These are phyloP conservation scores for Cuculus canorus DNA, from an alignment of 2,797 vertebrate species.

Conservation along the genomic window DNA sequence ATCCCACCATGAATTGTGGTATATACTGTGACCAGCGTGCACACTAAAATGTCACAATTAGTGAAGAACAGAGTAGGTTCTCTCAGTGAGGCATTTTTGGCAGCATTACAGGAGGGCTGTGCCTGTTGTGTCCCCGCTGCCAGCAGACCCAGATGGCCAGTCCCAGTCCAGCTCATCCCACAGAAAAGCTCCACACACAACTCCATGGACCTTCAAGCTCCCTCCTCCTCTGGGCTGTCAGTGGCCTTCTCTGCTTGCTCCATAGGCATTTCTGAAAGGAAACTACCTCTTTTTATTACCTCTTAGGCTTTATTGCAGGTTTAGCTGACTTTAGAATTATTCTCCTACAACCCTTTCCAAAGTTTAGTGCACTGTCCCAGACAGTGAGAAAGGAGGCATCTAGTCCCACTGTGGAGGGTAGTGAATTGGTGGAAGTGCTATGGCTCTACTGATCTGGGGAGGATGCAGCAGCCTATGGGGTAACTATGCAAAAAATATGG, in stretches of 20 bases:
- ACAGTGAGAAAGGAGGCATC: neutral
- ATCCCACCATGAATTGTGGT: neutral
- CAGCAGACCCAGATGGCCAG: neutral
- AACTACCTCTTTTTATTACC: neutral
- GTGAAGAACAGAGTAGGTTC: neutral
- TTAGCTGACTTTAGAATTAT: neutral
- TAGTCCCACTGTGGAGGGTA: fast-evolving
- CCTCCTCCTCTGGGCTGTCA: neutral
- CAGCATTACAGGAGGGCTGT: neutral
- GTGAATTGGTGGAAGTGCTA: neutral
- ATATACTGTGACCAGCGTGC: neutral
- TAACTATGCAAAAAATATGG: neutral
- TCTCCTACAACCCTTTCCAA: neutral
- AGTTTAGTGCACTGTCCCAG: neutral
- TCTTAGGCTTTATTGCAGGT: neutral
- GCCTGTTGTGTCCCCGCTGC: neutral
- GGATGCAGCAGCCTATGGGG: neutral
- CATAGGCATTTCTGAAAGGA: neutral
- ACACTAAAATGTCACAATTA: neutral
- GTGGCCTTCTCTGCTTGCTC: neutral
- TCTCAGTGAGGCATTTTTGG: neutral
- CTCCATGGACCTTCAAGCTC: fast-evolving
- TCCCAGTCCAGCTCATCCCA: neutral
- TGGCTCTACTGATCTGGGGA: neutral
- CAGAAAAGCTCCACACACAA: neutral